Evolutionary conservation across 2,113 vertebrate species (phyloP), one percentile per base, ranked within the genome.

Genomic region (Gallinago paraguaiae): DNA sequence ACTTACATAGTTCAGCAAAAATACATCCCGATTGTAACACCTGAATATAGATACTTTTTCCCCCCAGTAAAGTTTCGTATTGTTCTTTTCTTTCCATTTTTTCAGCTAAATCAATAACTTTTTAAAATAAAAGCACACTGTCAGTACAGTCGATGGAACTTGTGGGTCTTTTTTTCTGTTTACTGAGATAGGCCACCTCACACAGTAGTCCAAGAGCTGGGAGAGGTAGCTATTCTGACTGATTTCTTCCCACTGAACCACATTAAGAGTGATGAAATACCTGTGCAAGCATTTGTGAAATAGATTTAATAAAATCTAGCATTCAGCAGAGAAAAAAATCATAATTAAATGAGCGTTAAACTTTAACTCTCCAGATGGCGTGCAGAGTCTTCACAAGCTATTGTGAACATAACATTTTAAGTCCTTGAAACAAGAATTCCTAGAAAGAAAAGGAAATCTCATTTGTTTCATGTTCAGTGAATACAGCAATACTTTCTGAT

Each of bases 401-500:
- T 82, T 75, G 50, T 65, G 75, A 82, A 67, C 53, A 67, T 25
- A 91, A 65, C 19, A 48, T 96, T 95, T 90, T 79, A 95, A 98
- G 84, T 97, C 95, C 96, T 96, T 96, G 90, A 94, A 98, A 75
- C 92, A 90, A 97, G 95, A 96, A 97, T 96, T 97, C 96, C 98
- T 98, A 82, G 64, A 95, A 98, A 98, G 56, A 33, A 95, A 94
- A 98, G 56, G 35, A 95, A 94, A 95, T 77, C 88, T 88, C 76
- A 80, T 82, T 93, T 74, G 10, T 88, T 70, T 94, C 67, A 68
- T 14, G 13, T 46, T 88, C 35, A 82, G 16, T 64, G 91, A 86
- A 45, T 90, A 68, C 35, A 88, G 92, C 92, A 94, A 68, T 53
- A 43, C 35, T 82, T 88, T 85, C 43, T 84, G 86, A 39, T 27